Base-by-base conservation (phyloP, 2,888 invertebrate species). In the Auanema freiburgensis region DNA sequence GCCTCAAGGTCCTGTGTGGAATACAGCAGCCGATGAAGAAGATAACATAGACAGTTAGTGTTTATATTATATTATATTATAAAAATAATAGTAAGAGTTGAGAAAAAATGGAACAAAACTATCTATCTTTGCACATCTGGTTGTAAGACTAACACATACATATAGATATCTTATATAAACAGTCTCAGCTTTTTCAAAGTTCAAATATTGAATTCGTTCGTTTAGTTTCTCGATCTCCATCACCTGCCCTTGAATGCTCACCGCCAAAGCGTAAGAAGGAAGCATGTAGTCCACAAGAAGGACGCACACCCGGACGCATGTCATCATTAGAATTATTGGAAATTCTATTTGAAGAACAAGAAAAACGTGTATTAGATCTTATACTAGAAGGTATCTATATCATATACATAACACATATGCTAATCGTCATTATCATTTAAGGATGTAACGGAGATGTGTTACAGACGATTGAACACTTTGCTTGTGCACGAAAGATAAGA, bases 1-100 rank as follows among this genome's bases (percentile, higher is more conserved):
- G 63, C 93, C 94, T 2, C 92, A 91, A 44, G 94, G 94, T 1
- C 90, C 92, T 42, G 93, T 94, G 72, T 93, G 91, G 81, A 93
- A 73, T 57, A 69, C 71, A 16, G 52, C 63, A 40, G 61, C 40
- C 1, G 66, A 58, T 44, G 71, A 70, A 41, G 70, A 68, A n/a
- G 69, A 66, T n/a, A 72, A 70, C 23, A 50, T 56, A 24, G 67
- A 67, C 8, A 60, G 67, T 14, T 41, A 59, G 16, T 70, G 55
- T 55, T 41, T 25, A n/a, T 16, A 18, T 10, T 42, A 5, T 51
- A 40, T 53, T 14, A 56, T 56, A 10, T 46, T 56, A 23, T n/a
- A 55, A 41, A 16, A 58, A 24, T 16, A 60, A 52, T 57, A 55
- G 54, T n/a, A 59, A 71, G 2, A 8, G n/a, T n/a, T n/a, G n/a